Evolutionary conservation across 2,888 invertebrate species (phyloP).

Genomic region (Caenorhabditis afra): DNA sequence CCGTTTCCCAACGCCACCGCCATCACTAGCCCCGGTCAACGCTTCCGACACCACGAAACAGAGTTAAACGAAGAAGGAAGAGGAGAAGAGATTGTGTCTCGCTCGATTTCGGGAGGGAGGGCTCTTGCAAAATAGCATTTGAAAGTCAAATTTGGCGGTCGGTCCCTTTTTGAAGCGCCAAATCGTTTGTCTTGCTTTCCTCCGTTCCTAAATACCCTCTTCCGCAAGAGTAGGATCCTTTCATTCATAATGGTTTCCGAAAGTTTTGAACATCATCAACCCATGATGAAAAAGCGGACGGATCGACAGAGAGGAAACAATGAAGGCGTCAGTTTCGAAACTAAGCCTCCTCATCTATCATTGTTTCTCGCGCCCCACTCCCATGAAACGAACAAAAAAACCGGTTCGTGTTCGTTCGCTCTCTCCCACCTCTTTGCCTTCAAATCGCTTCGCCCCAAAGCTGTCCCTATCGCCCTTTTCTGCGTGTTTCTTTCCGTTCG

Average conservation of each 20-base stretch:
- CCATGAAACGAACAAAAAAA: conserved; percentile 5
- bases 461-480: conserved; percentile 27
- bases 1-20: too few relatives aligned
- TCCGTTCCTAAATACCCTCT: conserved; percentile 27
- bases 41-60: conserved; percentile 31
- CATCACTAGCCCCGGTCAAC: too few relatives aligned
- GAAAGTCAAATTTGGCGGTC: conserved; percentile 31
- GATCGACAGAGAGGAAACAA: too few relatives aligned
- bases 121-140: conserved; percentile 38
- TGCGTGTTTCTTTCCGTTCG: conserved; percentile 29
- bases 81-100: conserved; percentile 32
- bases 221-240: neutral
- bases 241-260: neutral
- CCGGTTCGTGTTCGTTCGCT: conserved; percentile 30
- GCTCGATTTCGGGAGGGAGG: neutral
- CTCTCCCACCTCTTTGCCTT: too few relatives aligned
- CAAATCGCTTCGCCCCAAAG: conserved; percentile 10
- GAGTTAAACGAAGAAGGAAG: conserved; percentile 33
- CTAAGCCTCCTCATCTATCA: conserved; percentile 46
- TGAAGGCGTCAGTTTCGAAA: conserved; percentile 45
- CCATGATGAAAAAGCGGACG: too few relatives aligned
- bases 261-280: too few relatives aligned
- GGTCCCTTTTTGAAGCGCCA: neutral
- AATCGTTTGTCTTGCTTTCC: conserved; percentile 13
- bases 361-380: conserved; percentile 47